A percentile compares a stretch with the other conserved stretches of the same genome.
These are phyloP conservation scores for Clanis bilineata DNA, from an alignment of 2,888 invertebrate genomes.

Conservation along the genomic window DNA sequence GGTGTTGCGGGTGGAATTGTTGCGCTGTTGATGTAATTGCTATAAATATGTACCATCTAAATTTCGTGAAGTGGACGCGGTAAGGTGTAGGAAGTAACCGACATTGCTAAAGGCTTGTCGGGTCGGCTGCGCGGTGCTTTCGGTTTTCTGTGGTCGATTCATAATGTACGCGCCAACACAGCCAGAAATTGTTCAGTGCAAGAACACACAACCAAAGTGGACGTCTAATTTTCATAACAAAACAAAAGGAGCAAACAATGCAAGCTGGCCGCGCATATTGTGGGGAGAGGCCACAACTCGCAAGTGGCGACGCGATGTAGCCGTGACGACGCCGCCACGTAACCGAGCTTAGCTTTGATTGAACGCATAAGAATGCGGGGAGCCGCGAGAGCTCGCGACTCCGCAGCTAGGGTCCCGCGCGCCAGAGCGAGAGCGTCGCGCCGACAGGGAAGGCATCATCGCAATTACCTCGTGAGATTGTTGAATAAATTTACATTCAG, in stretches of 20 bases:
- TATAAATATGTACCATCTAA: neutral
- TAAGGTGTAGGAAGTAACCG: neutral
- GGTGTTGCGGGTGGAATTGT: neutral
- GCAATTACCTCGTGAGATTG: constrained; percentile 82
- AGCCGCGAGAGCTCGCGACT: constrained; percentile 4
- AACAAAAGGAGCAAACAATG: constrained; percentile 64
- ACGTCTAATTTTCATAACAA: constrained; percentile 61
- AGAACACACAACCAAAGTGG: constrained; percentile 7
- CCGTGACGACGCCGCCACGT: constrained; percentile 34
- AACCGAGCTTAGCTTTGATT: constrained; percentile 72
- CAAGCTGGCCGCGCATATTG: constrained; percentile 51
- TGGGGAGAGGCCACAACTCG: constrained; percentile 25
- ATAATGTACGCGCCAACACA: constrained; percentile 14
- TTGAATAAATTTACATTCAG: constrained; percentile 83
- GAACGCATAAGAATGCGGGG: constrained; percentile 76
- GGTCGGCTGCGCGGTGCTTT: neutral
- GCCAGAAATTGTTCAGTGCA: constrained; percentile 10
- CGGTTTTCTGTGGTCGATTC: neutral
- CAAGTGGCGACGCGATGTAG: too few species aligned
- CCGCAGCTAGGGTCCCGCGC: constrained; percentile 39
- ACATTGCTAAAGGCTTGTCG: neutral
- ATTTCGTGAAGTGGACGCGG: neutral
- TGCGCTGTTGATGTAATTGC: neutral
- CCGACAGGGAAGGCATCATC: constrained; percentile 57
- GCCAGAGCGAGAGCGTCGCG: constrained; percentile 39